phyloP scores from a whole-genome alignment of 2,797 vertebrate genomes.

The Bradypus variegatus region DNA sequence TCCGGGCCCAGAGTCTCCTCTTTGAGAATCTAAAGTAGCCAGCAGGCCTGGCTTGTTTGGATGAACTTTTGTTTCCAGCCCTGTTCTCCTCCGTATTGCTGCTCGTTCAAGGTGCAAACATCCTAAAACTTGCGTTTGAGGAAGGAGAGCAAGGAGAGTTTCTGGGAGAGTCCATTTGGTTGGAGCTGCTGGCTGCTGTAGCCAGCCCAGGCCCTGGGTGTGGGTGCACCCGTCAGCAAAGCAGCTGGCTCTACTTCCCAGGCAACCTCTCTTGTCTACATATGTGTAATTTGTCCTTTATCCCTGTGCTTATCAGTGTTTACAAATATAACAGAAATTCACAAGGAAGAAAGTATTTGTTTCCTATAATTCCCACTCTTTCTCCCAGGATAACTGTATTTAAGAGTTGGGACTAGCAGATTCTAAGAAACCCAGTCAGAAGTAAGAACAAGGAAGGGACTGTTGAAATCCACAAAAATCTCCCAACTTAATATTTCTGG shows the following conservation, averaged over 20 bases:
- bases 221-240: rapidly evolving
- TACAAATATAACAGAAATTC: background rate
- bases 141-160: background rate
- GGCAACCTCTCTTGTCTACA: rapidly evolving
- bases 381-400: background rate
- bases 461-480: background rate
- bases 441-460: background rate
- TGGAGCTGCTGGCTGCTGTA: background rate
- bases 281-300: background rate
- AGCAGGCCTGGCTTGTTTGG: background rate
- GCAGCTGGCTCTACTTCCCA: background rate
- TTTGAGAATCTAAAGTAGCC: background rate
- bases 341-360: background rate
- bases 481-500: background rate
- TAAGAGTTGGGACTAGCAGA: background rate
- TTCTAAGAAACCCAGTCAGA: background rate
- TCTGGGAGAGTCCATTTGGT: background rate
- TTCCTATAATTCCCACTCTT: background rate
- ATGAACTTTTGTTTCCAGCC: background rate
- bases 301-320: background rate
- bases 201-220: background rate
- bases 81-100: background rate
- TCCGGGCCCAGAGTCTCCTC: background rate
- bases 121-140: background rate
- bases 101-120: background rate